Conservation (phyloP, 2,888 invertebrate species). For the Caenorhabditis sp. region DNA sequence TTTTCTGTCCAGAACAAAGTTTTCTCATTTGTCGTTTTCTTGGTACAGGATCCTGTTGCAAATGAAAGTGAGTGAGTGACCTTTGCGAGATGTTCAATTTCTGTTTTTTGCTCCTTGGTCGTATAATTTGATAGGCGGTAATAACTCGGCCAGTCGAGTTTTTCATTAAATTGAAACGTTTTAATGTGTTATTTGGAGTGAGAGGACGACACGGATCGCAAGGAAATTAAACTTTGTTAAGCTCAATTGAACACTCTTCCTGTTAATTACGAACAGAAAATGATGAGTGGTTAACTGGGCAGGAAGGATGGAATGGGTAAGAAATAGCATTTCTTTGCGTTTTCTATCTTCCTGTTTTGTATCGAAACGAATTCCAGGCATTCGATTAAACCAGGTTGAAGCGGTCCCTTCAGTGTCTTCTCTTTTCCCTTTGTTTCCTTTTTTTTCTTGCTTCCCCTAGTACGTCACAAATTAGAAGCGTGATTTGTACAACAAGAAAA, state of each 20-base stretch:
- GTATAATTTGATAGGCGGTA: conserved; percentile 8
- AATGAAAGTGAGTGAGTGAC: neutral
- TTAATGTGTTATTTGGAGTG: conserved; percentile 7
- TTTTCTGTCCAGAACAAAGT: neutral
- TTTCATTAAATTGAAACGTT: conserved; percentile 40
- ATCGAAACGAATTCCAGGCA: conserved; percentile 56
- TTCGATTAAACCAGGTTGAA: conserved; percentile 60
- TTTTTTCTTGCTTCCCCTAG: neutral
- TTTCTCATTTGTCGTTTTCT: too few relatives aligned
- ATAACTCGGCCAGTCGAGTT: conserved; percentile 2
- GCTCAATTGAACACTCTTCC: conserved; percentile 35
- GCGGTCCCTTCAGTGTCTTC: conserved; percentile 9
- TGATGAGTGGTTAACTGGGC: neutral
- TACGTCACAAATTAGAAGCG: conserved; percentile 59
- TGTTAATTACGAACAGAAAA: conserved; percentile 39
- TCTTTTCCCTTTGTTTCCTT: conserved; percentile 9
- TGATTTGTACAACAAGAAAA: conserved; percentile 38
- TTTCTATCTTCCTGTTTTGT: conserved; percentile 29
- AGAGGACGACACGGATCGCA: neutral
- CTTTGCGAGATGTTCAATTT: neutral
- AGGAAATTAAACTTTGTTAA: conserved; percentile 33
- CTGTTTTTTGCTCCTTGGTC: conserved; percentile 1
- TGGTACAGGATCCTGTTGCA: neutral
- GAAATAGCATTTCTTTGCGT: conserved; percentile 14
- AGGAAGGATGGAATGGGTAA: neutral